phyloP scores from a whole-genome alignment of 2,113 vertebrate genomes.

The Chaenogobius annularis region DNA sequence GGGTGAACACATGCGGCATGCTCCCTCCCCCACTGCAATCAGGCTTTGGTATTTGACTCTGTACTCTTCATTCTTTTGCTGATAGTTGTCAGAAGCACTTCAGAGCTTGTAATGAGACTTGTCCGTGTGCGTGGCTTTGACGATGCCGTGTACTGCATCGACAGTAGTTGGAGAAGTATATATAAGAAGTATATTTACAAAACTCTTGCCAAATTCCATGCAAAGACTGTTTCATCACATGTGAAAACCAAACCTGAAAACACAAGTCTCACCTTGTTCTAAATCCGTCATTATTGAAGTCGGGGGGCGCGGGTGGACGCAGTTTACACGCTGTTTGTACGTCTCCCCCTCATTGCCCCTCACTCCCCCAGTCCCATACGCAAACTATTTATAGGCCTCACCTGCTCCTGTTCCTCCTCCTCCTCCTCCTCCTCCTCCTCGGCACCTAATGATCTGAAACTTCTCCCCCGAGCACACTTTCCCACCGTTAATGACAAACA shows the following conservation, averaged over 20 bases:
- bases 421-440: slow-evolving; percentile 9
- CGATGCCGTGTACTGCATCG: not conserved
- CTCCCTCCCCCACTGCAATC: not conserved
- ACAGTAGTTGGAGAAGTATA: no score
- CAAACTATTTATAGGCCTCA: slow-evolving; percentile 56
- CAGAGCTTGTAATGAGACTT: not conserved
- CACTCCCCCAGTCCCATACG: not conserved
- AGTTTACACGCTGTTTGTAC: slow-evolving; percentile 20
- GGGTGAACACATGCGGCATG: not conserved
- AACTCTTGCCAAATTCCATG: no score
- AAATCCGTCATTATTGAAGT: slow-evolving; percentile 14
- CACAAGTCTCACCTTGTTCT: slow-evolving; percentile 29
- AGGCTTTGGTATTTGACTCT: not conserved
- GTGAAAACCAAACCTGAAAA: not conserved
- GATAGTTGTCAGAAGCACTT: not conserved
- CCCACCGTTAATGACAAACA: slow-evolving; percentile 25
- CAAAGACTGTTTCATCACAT: not conserved
- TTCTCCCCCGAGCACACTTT: slow-evolving; percentile 15
- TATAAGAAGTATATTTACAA: no score
- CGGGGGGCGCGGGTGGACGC: not conserved
- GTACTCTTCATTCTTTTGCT: not conserved
- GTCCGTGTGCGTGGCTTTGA: not conserved
- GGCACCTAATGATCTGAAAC: slow-evolving; percentile 18
- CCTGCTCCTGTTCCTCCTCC: slow-evolving; percentile 42
- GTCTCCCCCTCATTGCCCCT: not conserved